Evolutionary conservation across 2,797 vertebrate genomes (phyloP), one percentile per base, ranked within the genome.

Genomic region (Antennarius maculatus): DNA sequence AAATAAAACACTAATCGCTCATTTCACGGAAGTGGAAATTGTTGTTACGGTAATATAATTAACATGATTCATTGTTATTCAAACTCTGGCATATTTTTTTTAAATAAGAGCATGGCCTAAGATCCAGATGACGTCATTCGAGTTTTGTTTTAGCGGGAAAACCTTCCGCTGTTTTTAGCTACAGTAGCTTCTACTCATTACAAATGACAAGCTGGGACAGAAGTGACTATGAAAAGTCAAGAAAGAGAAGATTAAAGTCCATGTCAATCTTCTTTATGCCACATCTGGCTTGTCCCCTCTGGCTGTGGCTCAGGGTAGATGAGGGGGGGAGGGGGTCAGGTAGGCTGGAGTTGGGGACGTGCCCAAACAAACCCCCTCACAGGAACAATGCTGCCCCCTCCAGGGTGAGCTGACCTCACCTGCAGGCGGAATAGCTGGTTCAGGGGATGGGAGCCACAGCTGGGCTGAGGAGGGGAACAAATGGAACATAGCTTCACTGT

Each of bases 341-440:
- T 43, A 59, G 59, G 51, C 23, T 61, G 56, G 51, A 67, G 34
- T 67, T 48, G 68, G 55, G 55, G 61, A 80, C 86, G 39, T 65
- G 86, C 12, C 64, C 54, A 27, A 79, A 74, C 86, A 70, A 52
- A 74, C 46, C 55, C 73, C 77, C 70, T 73, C 13, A 66, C 65
- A 74, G 68, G 76, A 84, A 71, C 80, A 81, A 86, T 74, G 79
- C 86, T 82, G 83, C 85, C 83, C 81, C 90, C 83, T 81, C 81
- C 69, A 83, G 83, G 83, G 76, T 70, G 74, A 79, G 79, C 74
- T 86, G 88, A 85, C 82, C 85, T 83, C 76, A 77, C 53, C 60
- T 67, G 43, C 46, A 5, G 31, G 7, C 62, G 60, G 65, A 85
- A 69, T 59, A 48, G 62, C 69, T 1, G 74, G 76, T 85, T 64